phyloP scores from a whole-genome alignment of 2,113 vertebrate genomes.

The Macquaria australasica region DNA sequence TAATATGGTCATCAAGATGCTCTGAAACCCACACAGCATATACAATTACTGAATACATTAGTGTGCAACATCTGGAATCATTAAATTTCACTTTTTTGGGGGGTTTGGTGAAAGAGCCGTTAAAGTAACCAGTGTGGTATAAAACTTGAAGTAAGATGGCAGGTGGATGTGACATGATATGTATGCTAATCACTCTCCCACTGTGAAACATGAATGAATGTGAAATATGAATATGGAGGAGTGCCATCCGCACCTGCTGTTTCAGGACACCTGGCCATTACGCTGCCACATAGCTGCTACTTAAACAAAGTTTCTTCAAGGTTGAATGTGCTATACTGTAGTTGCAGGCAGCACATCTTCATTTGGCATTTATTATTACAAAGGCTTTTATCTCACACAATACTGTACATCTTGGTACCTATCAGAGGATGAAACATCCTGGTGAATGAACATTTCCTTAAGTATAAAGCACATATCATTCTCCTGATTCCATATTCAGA shows the following conservation, averaged over 20 bases:
- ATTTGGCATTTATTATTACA: neutral
- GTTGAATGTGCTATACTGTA: constrained; percentile 1
- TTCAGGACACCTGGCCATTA: constrained; percentile 68
- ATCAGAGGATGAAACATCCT: neutral
- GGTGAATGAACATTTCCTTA: neutral
- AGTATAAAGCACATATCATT: neutral
- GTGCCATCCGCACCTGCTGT: constrained; percentile 52
- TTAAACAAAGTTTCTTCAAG: constrained; percentile 39
- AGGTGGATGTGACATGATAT: constrained; percentile 55
- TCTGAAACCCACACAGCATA: constrained; percentile 43
- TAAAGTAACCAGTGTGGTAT: constrained; percentile 35
- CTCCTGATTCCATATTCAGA: neutral
- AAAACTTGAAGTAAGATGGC: constrained; percentile 58
- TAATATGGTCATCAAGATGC: constrained; percentile 48
- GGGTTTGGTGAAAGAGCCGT: constrained; percentile 32
- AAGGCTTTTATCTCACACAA: neutral
- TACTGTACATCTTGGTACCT: neutral
- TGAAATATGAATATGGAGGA: constrained; percentile 67
- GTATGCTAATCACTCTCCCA: constrained; percentile 62
- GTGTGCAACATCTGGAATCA: constrained; percentile 65
- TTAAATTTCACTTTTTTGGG: constrained; percentile 37
- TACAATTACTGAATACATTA: constrained; percentile 38
- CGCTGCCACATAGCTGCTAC: constrained; percentile 18
- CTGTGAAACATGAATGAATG: constrained; percentile 59
- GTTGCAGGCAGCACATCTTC: constrained; percentile 6